These are phyloP conservation scores for Tetramorium simillimum DNA, from an alignment of 1,140 invertebrate species.

Conservation along the genomic window DNA sequence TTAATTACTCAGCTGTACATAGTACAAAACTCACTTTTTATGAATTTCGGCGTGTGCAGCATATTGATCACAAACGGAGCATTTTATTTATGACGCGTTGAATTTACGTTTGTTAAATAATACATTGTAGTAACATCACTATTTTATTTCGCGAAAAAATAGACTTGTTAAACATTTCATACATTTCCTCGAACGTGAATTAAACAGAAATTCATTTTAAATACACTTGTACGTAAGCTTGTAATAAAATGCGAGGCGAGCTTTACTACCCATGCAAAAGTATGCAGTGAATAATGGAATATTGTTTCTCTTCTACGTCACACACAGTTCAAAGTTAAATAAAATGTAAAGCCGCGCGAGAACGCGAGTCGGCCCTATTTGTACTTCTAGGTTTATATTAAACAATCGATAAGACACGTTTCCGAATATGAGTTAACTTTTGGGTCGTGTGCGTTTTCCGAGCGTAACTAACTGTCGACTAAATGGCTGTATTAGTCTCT, in stretches of 20 bases:
- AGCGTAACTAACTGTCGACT: slow-evolving; percentile 40
- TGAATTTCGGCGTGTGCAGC: neutral
- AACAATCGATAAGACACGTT: slow-evolving; percentile 31
- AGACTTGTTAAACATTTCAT: slow-evolving; percentile 40
- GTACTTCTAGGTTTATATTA: neutral
- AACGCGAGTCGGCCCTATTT: neutral
- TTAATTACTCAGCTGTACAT: slow-evolving; percentile 29
- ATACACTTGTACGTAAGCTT: neutral
- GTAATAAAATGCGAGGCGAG: slow-evolving; percentile 9
- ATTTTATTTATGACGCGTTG: slow-evolving; percentile 11
- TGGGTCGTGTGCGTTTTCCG: slow-evolving; percentile 22
- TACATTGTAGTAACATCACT: slow-evolving; percentile 2
- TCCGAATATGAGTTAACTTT: slow-evolving; percentile 28
- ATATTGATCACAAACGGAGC: neutral
- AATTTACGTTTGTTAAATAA: slow-evolving; percentile 20
- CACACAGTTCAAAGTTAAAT: neutral
- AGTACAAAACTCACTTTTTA: slow-evolving; percentile 4
- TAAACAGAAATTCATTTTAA: slow-evolving; percentile 50
- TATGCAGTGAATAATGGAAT: neutral
- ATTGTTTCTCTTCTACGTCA: neutral
- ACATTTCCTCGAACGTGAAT: slow-evolving; percentile 23
- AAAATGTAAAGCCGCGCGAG: slow-evolving; percentile 6
- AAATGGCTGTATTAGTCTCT: slow-evolving; percentile 60
- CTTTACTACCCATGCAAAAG: slow-evolving; percentile 17
- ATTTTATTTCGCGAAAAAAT: slow-evolving; percentile 26